Evolutionary conservation across 1,140 invertebrate species (phyloP).

Genomic region (Nephotettix cincticeps): DNA sequence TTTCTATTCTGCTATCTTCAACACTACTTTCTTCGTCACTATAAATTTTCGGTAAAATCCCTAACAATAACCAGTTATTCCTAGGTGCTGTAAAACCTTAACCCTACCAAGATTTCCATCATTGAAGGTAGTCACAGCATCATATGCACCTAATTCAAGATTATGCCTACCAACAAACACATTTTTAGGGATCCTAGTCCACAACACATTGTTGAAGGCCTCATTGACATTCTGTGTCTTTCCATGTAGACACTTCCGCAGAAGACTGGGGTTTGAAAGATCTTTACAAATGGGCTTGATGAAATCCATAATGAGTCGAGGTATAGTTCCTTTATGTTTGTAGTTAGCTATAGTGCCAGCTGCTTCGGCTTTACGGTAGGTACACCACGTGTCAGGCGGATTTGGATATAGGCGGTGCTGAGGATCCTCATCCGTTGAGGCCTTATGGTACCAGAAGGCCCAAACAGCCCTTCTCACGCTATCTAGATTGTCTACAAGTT

Average conservation of each 20-base stretch:
- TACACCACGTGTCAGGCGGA: constrained; percentile 6
- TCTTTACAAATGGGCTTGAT: not conserved
- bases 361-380: not conserved
- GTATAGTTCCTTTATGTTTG: not conserved
- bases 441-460: not conserved
- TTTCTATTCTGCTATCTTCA: no score
- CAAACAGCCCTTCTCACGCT: not conserved
- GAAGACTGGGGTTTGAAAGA: not conserved
- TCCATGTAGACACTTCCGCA: constrained; percentile 24
- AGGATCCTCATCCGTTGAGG: not conserved
- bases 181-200: constrained; percentile 14
- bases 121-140: constrained; percentile 25
- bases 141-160: constrained; percentile 28
- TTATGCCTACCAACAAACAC: not conserved
- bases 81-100: constrained; percentile 1
- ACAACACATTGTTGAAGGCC: constrained; percentile 28
- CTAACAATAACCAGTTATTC: no score
- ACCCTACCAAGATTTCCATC: not conserved
- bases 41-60: no score
- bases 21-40: no score
- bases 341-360: not conserved
- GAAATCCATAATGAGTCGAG: not conserved
- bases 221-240: constrained; percentile 23
- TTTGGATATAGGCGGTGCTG: not conserved
- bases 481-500: no score